phyloP scores from a whole-genome alignment of 2,888 invertebrate genomes.

The Pinctada fucata region DNA sequence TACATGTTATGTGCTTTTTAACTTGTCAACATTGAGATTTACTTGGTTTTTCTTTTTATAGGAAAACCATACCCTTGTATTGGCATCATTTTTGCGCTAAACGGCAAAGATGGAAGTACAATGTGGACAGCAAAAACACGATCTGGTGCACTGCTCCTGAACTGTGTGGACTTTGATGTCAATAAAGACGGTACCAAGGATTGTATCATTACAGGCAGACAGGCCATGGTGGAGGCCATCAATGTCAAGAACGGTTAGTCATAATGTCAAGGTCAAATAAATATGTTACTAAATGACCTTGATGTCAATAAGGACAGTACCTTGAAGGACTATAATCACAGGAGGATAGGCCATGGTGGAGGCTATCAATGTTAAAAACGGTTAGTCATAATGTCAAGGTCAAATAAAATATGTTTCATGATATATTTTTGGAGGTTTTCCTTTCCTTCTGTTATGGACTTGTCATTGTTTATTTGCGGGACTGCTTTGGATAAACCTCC shows the following conservation, averaged over 20 bases:
- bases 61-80: slow-evolving; percentile 64
- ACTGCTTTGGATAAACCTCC: too few species aligned
- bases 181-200: slow-evolving; percentile 70
- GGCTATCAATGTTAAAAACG: slow-evolving; percentile 70
- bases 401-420: too few species aligned
- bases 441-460: too few species aligned
- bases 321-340: slow-evolving; percentile 69
- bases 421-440: too few species aligned
- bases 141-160: slow-evolving; percentile 61
- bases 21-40: too few species aligned
- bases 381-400: slow-evolving; percentile 40
- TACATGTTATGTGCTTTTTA: too few species aligned
- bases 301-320: slow-evolving; percentile 71
- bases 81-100: slow-evolving; percentile 65
- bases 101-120: slow-evolving; percentile 69
- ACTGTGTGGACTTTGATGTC: slow-evolving; percentile 71
- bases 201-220: slow-evolving; percentile 72
- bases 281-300: slow-evolving; percentile 39
- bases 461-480: too few species aligned
- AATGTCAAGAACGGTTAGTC: slow-evolving; percentile 65
- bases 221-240: slow-evolving; percentile 66
- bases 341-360: slow-evolving; percentile 65
- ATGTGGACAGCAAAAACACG: slow-evolving; percentile 66
- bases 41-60: slow-evolving; percentile 30
- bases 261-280: too few species aligned